Conservation (phyloP, 2,113 vertebrate genomes). For the Percina caprodes region DNA sequence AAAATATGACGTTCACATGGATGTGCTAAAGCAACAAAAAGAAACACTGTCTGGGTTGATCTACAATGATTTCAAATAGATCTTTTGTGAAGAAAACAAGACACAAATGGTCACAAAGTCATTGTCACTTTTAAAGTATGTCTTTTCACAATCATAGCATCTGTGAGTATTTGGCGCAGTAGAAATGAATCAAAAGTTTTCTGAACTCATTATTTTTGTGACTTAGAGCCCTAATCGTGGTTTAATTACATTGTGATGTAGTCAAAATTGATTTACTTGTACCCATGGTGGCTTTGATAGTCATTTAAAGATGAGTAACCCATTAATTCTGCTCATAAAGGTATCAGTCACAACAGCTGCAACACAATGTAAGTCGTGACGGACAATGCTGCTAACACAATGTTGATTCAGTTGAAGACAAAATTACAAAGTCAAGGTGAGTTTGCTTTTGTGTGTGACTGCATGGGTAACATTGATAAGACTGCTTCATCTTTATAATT, state of each 20-base stretch:
- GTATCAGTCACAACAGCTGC: constrained; percentile 47
- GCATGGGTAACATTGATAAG: background rate
- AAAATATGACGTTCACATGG: constrained; percentile 76
- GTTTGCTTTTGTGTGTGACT: constrained; percentile 9
- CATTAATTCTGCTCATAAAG: constrained; percentile 59
- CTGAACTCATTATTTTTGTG: constrained; percentile 54
- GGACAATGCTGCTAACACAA: constrained; percentile 32
- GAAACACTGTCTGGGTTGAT: constrained; percentile 70
- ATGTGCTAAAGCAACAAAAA: constrained; percentile 78
- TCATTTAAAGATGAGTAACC: constrained; percentile 42
- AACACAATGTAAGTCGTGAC: constrained; percentile 36
- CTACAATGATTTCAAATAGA: constrained; percentile 61
- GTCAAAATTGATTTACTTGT: constrained; percentile 54
- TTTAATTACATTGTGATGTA: constrained; percentile 46
- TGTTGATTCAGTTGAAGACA: constrained; percentile 25
- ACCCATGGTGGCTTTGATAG: constrained; percentile 51
- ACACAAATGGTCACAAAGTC: constrained; percentile 29
- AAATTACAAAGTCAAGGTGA: constrained; percentile 28
- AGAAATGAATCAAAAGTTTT: constrained; percentile 57
- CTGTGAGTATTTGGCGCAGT: background rate
- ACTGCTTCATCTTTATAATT: constrained; percentile 1
- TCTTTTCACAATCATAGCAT: constrained; percentile 29
- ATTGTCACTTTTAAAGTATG: constrained; percentile 49
- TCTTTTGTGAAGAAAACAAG: constrained; percentile 30
- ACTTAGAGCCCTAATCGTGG: constrained; percentile 49